phyloP scores from a whole-genome alignment of 2,797 vertebrate species.

The Pseudochaenichthys georgianus region DNA sequence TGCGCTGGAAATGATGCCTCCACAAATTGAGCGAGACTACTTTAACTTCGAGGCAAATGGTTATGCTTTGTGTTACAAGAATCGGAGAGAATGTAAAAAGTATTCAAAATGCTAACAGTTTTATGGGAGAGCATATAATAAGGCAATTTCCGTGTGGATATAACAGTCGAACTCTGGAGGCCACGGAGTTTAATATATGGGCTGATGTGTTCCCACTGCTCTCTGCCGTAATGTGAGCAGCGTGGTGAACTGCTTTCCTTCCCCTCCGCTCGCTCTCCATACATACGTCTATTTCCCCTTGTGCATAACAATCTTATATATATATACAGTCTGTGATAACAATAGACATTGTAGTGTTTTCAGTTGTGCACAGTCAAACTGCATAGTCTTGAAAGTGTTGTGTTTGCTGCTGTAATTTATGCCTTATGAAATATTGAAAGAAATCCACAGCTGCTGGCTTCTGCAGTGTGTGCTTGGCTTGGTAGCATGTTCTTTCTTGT shows the following conservation, averaged over 20 bases:
- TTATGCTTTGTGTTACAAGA: slow-evolving; percentile 69
- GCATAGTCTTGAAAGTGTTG: slow-evolving; percentile 32
- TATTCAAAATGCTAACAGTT: slow-evolving; percentile 71
- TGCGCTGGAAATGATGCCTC: slow-evolving; percentile 63
- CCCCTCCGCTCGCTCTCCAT: slow-evolving; percentile 21
- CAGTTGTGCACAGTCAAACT: slow-evolving; percentile 43
- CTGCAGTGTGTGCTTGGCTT: slow-evolving; percentile 62
- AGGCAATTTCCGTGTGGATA: slow-evolving; percentile 50
- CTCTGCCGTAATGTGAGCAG: slow-evolving; percentile 37
- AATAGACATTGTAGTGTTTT: slow-evolving; percentile 34
- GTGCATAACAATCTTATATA: slow-evolving; percentile 9
- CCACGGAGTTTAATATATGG: slow-evolving; percentile 65
- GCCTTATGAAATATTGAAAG: slow-evolving; percentile 69
- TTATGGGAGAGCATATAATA: slow-evolving; percentile 63
- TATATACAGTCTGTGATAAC: no score
- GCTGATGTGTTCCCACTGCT: slow-evolving; percentile 51
- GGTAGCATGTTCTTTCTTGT: slow-evolving; percentile 69
- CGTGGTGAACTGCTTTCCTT: slow-evolving; percentile 17
- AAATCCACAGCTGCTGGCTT: slow-evolving; percentile 56
- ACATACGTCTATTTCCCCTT: slow-evolving; percentile 23
- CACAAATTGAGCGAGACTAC: slow-evolving; percentile 73
- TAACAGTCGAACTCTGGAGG: slow-evolving; percentile 59
- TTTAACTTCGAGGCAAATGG: slow-evolving; percentile 77
- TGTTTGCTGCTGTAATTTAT: slow-evolving; percentile 51
- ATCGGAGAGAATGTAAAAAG: slow-evolving; percentile 68